phyloP scores from a whole-genome alignment of 2,888 invertebrate species.

The Girardia tigrina region DNA sequence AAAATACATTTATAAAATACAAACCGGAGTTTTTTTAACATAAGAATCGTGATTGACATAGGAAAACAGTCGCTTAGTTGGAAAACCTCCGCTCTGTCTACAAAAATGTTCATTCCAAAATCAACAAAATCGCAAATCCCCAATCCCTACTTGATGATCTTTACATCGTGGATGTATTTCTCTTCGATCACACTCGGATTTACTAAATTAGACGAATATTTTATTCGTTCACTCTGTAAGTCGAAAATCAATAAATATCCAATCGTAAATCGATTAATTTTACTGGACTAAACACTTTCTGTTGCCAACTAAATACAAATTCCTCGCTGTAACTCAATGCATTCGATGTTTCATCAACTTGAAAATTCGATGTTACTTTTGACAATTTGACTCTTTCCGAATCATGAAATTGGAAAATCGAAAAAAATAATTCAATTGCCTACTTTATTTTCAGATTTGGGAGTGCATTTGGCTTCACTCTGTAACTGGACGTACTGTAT shows the following conservation, averaged over 20 bases:
- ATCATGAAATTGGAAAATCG: background rate
- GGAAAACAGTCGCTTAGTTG: background rate
- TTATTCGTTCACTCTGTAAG: background rate
- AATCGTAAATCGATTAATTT: background rate
- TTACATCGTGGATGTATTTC: background rate
- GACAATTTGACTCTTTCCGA: background rate
- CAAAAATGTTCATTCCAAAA: background rate
- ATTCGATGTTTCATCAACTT: background rate
- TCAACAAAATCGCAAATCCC: too few relatives aligned
- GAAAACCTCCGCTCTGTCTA: background rate
- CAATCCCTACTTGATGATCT: background rate
- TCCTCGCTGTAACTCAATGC: constrained; percentile 21
- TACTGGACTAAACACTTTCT: constrained; percentile 33
- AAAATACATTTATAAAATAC: too few relatives aligned
- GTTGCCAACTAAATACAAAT: constrained; percentile 29
- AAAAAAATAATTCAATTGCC: background rate
- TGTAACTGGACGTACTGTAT: background rate
- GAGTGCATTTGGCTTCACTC: constrained; percentile 3
- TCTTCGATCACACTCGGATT: constrained; percentile 8
- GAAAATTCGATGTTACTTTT: constrained; percentile 3
- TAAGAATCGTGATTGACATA: background rate
- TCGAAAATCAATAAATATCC: background rate
- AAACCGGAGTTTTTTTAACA: background rate
- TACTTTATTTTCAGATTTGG: constrained; percentile 7
- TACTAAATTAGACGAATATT: background rate